Evolutionary conservation across 2,797 vertebrate species (phyloP), one percentile per base, ranked within the genome.

Genomic region (Brotogeris chrysoptera): DNA sequence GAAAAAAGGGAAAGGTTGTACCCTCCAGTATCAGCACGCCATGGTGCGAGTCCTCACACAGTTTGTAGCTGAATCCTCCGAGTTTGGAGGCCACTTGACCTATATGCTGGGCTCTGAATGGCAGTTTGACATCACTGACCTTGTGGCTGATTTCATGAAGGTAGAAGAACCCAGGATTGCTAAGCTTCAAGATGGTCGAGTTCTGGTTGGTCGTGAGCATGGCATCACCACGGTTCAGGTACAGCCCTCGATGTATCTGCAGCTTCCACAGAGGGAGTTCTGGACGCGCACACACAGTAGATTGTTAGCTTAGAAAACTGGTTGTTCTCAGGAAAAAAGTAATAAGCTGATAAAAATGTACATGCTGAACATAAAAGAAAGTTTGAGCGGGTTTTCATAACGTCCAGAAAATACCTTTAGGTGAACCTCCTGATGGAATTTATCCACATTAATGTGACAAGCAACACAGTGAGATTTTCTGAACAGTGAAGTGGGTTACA

Each of bases 181-280:
- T 21, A 98, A 97, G 85, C 96, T 99, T 34, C 98, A 99, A 46
- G 98, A 98, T 6, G 99, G 99, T 9, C 94, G 98, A 10, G 98
- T 99, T 25, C 97, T 99, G 96, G 98, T 98, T 6, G 99, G 99
- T 3, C 98, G 98, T 10, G 99, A 99, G 93, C 97, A 98, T 1
- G 99, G 99, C 28, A 99, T 99, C 95, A 99, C 99, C 91, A 99
- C 98, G 0, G 99, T 99, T 80, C 99, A 99, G 98, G 99, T 98
- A 98, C 20, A 39, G 80, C 43, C 34, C 19, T 11, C 5, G 16
- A 20, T 44, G 32, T 39, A 15, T 50, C 79, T 65, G 59, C 38
- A 79, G 52, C 53, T 55, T 53, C 66, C 3, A 3, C 5, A 32
- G 15, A 8, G 16, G 8, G 21, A 34, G 44, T 73, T 66, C 52